Evolutionary conservation across 2,888 invertebrate genomes (phyloP).

Genomic region (Ophonus ardosiacus): DNA sequence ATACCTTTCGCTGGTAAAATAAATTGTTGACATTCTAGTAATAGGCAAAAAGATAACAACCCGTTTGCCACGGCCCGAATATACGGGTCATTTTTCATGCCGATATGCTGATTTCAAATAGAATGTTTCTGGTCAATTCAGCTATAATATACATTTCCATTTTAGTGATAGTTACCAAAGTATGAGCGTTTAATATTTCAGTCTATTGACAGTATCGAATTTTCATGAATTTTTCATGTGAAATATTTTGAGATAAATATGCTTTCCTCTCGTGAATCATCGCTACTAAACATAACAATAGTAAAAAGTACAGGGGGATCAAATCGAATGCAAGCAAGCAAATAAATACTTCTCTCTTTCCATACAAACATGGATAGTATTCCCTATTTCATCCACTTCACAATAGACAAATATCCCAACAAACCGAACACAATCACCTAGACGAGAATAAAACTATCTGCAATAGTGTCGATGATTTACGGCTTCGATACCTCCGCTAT

Average conservation of each 20-base stretch:
- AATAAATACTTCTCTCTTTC: slow-evolving; percentile 16
- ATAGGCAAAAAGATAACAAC: neutral
- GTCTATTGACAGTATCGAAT: neutral
- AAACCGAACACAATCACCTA: slow-evolving; percentile 27
- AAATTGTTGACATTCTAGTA: neutral
- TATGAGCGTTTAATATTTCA: slow-evolving; percentile 4
- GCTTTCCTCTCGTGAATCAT: slow-evolving; percentile 25
- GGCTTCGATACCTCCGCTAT: neutral
- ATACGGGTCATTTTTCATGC: neutral
- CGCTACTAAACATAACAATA: slow-evolving; percentile 43
- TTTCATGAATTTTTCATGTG: slow-evolving; percentile 26
- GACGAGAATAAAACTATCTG: slow-evolving; percentile 42
- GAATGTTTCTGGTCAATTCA: neutral
- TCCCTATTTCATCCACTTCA: slow-evolving; percentile 36
- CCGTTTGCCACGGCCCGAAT: neutral
- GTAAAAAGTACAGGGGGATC: slow-evolving; percentile 25
- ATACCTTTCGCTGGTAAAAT: neutral
- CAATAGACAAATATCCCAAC: slow-evolving; percentile 45
- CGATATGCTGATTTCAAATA: neutral
- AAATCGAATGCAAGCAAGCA: slow-evolving; percentile 28
- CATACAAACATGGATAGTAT: neutral
- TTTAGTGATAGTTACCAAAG: neutral
- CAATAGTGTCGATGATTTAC: slow-evolving; percentile 41
- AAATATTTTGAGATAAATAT: slow-evolving; percentile 32
- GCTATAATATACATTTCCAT: neutral